Evolutionary conservation across 2,797 vertebrate genomes (phyloP), one percentile per base, ranked within the genome.

Genomic region (Alosa sapidissima): DNA sequence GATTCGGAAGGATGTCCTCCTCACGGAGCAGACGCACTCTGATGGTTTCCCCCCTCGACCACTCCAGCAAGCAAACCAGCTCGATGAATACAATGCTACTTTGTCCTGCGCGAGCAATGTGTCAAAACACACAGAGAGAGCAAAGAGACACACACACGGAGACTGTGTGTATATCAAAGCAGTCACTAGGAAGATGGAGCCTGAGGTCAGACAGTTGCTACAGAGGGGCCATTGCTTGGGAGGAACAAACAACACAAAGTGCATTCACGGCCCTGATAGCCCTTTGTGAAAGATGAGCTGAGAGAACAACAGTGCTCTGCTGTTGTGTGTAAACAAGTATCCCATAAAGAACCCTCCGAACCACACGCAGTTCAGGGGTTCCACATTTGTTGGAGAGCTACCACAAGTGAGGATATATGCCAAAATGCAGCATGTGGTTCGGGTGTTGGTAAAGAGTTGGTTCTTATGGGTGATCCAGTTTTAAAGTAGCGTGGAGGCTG

Each of bases 101-200:
- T 85, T 89, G 88, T 88, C 72, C 84, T 72, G 78, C 60, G 54
- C 83, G 86, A 89, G 85, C 86, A 89, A 62, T 62, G 58, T 62
- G 58, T 62, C 21, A 62, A 62, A 62, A 62, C 58, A 62, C 58
- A n/a, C 21, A 62, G 86, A 72, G 55, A 75, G 55, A 85, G 52
- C 36, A 84, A 84, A 36, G 85, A 88, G 85, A 60, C n/a, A 54
- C 52, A 55, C 52, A 54, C 52, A n/a, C 13, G 24, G 1, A 62
- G 82, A 36, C 87, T 82, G 81, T 86, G 81, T 86, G 49, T 88
- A 83, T 85, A 88, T 88, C 87, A 85, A 85, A 89, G 83, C 84
- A 84, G 78, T 86, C 85, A 84, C 83, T 84, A 82, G 68, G 81
- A 54, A 54, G 82, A 84, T 82, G 85, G 62, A 83, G 81, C 58